Conservation (phyloP, 2,888 invertebrate genomes). For the Conus canariensis region DNA sequence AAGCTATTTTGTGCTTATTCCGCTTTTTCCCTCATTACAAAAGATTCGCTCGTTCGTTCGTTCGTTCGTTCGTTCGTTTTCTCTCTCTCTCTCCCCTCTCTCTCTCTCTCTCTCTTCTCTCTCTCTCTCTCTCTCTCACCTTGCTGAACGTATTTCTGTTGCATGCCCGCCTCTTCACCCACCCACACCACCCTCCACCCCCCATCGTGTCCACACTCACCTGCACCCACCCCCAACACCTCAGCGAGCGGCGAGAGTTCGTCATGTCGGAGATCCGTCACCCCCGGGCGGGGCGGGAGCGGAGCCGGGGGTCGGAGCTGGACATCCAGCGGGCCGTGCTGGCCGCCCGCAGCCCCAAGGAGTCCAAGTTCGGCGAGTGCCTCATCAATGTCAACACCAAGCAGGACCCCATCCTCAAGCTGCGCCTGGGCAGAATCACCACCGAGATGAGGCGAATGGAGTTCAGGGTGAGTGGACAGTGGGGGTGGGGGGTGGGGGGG, state of each 20-base stretch:
- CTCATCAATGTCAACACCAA: conserved; percentile 63
- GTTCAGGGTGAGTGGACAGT: conserved; percentile 39
- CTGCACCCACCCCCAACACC: not conserved
- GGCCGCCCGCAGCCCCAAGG: conserved; percentile 63
- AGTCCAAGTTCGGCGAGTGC: conserved; percentile 67
- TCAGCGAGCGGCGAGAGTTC: conserved; percentile 47
- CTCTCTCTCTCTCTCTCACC: not conserved
- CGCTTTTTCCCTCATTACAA: too few relatives aligned
- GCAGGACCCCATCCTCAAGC: conserved; percentile 57
- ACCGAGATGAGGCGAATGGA: conserved; percentile 63
- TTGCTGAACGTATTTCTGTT: not conserved
- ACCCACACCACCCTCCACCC: too few relatives aligned
- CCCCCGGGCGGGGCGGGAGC: conserved; percentile 46
- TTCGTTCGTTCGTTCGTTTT: not conserved
- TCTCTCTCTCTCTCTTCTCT: not conserved
- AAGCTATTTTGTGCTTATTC: too few relatives aligned
- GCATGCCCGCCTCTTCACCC: too few relatives aligned
- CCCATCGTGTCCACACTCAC: too few relatives aligned
- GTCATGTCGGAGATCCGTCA: conserved; percentile 53
- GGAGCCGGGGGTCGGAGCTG: conserved; percentile 55
- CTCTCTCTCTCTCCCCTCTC: not conserved
- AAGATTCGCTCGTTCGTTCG: not conserved
- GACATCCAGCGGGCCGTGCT: conserved; percentile 64
- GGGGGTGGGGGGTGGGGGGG: not conserved
- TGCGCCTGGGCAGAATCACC: conserved; percentile 57